Base-by-base conservation (phyloP, 2,888 invertebrate genomes). In the Pachycephus smyrnensis region DNA sequence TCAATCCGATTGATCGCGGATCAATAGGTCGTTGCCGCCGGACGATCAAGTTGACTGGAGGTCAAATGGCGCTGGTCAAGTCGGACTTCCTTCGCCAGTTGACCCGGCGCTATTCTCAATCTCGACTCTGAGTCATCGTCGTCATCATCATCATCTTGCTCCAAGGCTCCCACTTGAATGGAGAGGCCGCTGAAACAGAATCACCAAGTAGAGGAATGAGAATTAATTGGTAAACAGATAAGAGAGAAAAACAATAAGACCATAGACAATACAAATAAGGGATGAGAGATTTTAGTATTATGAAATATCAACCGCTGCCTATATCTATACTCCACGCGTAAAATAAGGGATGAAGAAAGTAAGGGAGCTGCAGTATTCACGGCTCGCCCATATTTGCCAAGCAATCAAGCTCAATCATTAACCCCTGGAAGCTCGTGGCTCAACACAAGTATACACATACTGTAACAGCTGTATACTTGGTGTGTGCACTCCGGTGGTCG, bases 341-440 rank as follows among this genome's bases (percentile, higher is more conserved):
- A 75, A 36, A 69, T 73, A 75, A 69, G 69, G 78, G 75, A 71
- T 36, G 78, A 74, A 75, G 71, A 73, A 76, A 74, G 79, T 80
- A 76, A 77, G 78, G 83, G 85, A 79, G 55, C 55, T 55, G 55
- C 23, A 55, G 55, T 15, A 55, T 85, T 84, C 82, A 84, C 82
- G 91, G 84, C 91, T 89, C 90, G 88, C 91, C 91, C 85, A 91
- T 90, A 86, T 91, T 91, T 91, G 89, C 86, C 86, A 86, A 91
- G 89, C 91, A 91, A 91, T 91, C 91, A 91, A 91, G 90, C 89
- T 86, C 87, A 91, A 91, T 91, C 90, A 91, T 91, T 91, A 91
- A 88, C 90, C 89, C 88, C 88, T 84, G 87, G 84, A 85, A 84
- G 80, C 81, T 80, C 78, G 80, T 76, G 69, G 79, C 76, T 76